Percentiles rank a stretch among this genome's conserved stretches.
Conservation (phyloP, 2,797 vertebrate genomes). For the Morus bassanus region DNA sequence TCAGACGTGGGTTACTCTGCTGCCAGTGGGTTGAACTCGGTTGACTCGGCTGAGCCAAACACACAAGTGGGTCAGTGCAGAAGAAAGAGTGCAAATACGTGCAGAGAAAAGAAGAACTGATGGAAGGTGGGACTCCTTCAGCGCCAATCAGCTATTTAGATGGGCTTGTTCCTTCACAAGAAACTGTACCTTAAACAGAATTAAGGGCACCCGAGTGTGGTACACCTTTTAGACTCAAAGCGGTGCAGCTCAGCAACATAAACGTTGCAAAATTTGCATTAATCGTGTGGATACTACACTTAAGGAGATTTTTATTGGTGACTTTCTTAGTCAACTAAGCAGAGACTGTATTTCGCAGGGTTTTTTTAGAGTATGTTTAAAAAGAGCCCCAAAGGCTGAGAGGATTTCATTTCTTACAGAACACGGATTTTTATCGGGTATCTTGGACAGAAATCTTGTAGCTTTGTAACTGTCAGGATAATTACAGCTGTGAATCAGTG, state of each 20-base stretch:
- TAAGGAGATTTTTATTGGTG: not conserved
- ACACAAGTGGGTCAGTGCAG: not conserved
- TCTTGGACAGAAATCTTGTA: not conserved
- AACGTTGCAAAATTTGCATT: not conserved
- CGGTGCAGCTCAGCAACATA: not conserved
- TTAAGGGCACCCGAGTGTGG: fast-evolving
- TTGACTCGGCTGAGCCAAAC: not conserved
- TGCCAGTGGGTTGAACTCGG: not conserved
- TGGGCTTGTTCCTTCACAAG: not conserved
- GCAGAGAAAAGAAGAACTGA: not conserved
- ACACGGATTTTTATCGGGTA: not conserved
- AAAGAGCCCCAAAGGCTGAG: not conserved
- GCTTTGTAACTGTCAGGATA: not conserved
- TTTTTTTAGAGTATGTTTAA: not conserved
- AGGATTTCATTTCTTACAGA: not conserved
- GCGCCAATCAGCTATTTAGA: not conserved
- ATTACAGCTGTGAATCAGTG: not conserved
- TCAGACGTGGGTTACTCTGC: not conserved
- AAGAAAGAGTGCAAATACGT: not conserved
- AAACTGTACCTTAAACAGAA: not conserved
- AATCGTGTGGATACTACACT: not conserved
- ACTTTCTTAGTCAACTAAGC: not conserved
- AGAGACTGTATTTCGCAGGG: not conserved
- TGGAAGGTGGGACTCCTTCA: not conserved
- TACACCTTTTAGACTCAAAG: not conserved